Evolutionary conservation across 1,140 invertebrate species (phyloP).

Genomic region (Cotesia vestalis): DNA sequence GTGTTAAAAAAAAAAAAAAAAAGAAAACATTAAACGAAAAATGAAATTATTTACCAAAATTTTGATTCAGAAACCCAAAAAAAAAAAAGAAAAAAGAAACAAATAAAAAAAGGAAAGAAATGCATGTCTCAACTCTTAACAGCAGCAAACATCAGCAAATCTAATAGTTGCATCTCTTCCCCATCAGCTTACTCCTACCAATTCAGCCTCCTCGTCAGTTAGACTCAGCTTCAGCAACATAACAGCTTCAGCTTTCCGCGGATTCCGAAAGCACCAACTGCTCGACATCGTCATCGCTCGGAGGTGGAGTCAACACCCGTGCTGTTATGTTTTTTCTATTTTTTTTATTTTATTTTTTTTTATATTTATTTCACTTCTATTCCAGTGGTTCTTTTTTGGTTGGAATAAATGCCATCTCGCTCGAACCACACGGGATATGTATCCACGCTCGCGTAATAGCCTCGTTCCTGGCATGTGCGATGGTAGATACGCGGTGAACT

Average conservation of each 20-base stretch:
- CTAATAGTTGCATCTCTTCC: no score
- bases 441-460: constrained; percentile 62
- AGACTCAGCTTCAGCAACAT: constrained; percentile 45
- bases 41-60: neutral
- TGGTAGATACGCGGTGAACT: constrained; percentile 56
- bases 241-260: constrained; percentile 58
- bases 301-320: constrained; percentile 52
- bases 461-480: constrained; percentile 61
- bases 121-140: no score
- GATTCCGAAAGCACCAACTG: constrained; percentile 59
- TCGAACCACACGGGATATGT: constrained; percentile 50
- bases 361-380: constrained; percentile 38
- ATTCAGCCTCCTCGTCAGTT: constrained; percentile 35
- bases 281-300: constrained; percentile 54
- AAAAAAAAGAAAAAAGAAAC: constrained; percentile 7
- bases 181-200: neutral
- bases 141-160: no score
- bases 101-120: neutral
- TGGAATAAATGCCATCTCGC: constrained; percentile 30
- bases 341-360: constrained; percentile 37
- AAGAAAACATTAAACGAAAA: neutral
- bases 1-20: no score
- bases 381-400: constrained; percentile 39
- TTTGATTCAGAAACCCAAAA: neutral
- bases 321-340: constrained; percentile 15